Base-by-base conservation (phyloP, 2,888 invertebrate genomes). In the Lepidochrysops patricia region DNA sequence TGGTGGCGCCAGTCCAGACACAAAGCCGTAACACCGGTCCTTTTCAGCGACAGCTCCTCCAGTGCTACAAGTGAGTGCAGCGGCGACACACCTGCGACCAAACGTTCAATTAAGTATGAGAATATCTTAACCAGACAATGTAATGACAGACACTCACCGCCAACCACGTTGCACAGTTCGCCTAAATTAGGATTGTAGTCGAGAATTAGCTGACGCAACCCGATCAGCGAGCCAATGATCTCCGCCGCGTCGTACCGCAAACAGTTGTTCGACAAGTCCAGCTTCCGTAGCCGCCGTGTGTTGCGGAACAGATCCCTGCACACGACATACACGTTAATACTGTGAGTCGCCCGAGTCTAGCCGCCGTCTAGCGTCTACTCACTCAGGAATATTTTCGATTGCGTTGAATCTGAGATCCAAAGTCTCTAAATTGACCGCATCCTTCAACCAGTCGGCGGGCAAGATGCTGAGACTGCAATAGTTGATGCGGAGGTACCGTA, bases 121-220 rank as follows among this genome's bases (percentile, higher is more conserved):
- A n/a, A n/a, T n/a, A n/a, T n/a, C n/a, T n/a, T n/a, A n/a, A n/a
- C n/a, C n/a, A n/a, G n/a, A n/a, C n/a, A n/a, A n/a, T n/a, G n/a
- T n/a, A n/a, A n/a, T n/a, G n/a, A n/a, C n/a, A n/a, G n/a, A n/a
- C 15, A 43, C 61, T 57, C 2, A 67, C 68, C 65, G 57, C 63
- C 63, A 50, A 61, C 6, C 34, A 48, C 25, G 32, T 35, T 57
- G 60, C 69, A 68, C 13, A 70, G 63, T 62, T 70, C 70, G 4
- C 67, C 70, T 32, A 73, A 70, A n/a, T n/a, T n/a, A 49, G 70
- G 69, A 63, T 72, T 73, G 62, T 57, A 34, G 15, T 59, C 61
- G 35, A 71, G 66, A 49, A 7, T 63, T 32, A 68, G 62, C 25
- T 12, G 2, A 26, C 57, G 64, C 61, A 67, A 60, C 57, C 63